These are phyloP conservation scores for Mimachlamys varia DNA, from an alignment of 2,888 invertebrate genomes.

Conservation along the genomic window DNA sequence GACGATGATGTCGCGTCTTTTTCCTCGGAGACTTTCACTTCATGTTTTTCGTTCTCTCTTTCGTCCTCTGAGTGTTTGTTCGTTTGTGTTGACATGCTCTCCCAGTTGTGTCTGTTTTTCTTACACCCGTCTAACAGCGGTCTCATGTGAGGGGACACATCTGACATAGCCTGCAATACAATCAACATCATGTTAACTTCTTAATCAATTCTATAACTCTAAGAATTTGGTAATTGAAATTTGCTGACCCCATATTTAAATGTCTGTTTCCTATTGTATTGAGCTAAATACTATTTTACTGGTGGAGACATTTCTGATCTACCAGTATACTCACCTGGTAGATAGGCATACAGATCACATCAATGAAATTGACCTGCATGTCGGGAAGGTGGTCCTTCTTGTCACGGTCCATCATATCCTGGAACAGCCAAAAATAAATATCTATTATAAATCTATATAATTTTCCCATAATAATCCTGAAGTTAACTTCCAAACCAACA, in stretches of 20 bases:
- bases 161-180: conserved; percentile 74
- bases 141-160: conserved; percentile 82
- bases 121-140: conserved; percentile 77
- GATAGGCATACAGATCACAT: conserved; percentile 85
- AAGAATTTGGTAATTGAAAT: too few relatives aligned
- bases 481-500: too few relatives aligned
- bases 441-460: neutral
- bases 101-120: conserved; percentile 76
- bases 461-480: too few relatives aligned
- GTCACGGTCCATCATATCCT: conserved; percentile 80
- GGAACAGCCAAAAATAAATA: conserved; percentile 40
- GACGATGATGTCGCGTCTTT: neutral
- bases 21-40: conserved; percentile 36
- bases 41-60: conserved; percentile 54
- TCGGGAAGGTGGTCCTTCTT: conserved; percentile 77
- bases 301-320: neutral
- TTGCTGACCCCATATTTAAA: too few relatives aligned
- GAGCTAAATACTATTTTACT: too few relatives aligned
- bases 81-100: conserved; percentile 63
- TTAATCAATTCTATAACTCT: too few relatives aligned
- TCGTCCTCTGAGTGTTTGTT: conserved; percentile 60
- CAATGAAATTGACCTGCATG: conserved; percentile 91
- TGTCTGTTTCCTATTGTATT: too few relatives aligned
- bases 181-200: too few relatives aligned
- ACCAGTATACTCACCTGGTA: conserved; percentile 77